A percentile compares a stretch with the other conserved stretches of the same genome.
These are phyloP conservation scores for Pteruthius melanotis DNA, from an alignment of 2,113 vertebrate genomes.

Conservation along the genomic window DNA sequence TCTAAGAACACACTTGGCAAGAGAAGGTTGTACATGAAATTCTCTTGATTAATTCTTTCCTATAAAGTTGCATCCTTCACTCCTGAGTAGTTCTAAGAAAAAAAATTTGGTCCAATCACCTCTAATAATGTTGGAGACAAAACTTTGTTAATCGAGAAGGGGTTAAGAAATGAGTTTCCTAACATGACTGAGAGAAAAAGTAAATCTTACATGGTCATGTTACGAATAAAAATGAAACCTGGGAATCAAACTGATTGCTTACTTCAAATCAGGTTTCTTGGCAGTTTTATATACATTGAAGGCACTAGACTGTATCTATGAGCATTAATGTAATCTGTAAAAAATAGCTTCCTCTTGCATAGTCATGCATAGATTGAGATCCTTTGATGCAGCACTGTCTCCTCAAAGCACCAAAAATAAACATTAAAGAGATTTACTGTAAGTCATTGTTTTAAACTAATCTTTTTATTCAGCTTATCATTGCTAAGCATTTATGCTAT, in stretches of 20 bases:
- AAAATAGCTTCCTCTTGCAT: constrained; percentile 15
- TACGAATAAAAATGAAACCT: background rate
- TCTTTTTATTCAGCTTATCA: background rate
- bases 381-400: background rate
- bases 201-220: background rate
- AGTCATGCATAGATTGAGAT: background rate
- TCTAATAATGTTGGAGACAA: background rate
- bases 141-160: background rate
- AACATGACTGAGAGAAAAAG: background rate
- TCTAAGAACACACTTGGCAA: background rate
- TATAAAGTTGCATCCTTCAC: background rate
- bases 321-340: background rate
- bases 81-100: background rate
- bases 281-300: background rate
- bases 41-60: background rate
- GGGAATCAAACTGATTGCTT: background rate
- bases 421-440: background rate
- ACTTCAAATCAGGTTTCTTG: background rate
- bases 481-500: background rate
- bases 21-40: background rate
- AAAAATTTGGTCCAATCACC: background rate
- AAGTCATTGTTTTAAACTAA: background rate
- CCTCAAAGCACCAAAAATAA: background rate
- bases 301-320: background rate
- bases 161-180: background rate